A percentile compares a stretch with the other conserved stretches of the same genome.
These are phyloP conservation scores for Zalophus californianus DNA, from an alignment of 2,797 vertebrate species.

Conservation along the genomic window DNA sequence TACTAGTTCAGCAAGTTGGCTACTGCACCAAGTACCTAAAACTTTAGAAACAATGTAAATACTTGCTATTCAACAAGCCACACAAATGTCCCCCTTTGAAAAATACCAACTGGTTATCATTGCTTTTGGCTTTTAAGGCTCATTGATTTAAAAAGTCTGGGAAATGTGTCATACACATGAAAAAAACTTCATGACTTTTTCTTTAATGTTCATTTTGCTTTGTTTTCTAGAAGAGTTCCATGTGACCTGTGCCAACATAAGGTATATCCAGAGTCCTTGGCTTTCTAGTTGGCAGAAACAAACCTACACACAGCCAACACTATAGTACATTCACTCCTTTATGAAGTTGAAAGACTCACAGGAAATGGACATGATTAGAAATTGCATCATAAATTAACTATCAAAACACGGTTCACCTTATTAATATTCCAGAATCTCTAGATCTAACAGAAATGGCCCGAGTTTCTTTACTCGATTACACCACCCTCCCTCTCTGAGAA, in stretches of 20 bases:
- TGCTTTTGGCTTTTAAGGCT: neutral
- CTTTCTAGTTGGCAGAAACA: neutral
- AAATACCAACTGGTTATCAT: neutral
- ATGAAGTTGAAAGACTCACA: neutral
- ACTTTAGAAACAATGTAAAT: neutral
- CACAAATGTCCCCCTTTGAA: neutral
- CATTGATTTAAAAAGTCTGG: neutral
- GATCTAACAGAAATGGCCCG: too few relatives aligned
- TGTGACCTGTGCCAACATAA: neutral
- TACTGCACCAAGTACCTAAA: neutral
- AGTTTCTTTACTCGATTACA: neutral
- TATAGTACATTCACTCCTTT: neutral
- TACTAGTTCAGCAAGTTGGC: neutral
- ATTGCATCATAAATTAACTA: neutral
- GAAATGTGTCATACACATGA: neutral
- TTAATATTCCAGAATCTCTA: neutral
- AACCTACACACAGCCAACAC: neutral
- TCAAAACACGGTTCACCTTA: conserved; percentile 68
- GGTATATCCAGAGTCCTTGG: neutral
- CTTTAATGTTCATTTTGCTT: neutral
- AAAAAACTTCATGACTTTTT: neutral
- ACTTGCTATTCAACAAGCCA: neutral
- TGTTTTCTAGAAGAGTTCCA: neutral
- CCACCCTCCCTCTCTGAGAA: neutral
- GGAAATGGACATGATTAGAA: neutral